Base-by-base conservation (phyloP, 2,888 invertebrate species). In the Torymus aiolomorphi region DNA sequence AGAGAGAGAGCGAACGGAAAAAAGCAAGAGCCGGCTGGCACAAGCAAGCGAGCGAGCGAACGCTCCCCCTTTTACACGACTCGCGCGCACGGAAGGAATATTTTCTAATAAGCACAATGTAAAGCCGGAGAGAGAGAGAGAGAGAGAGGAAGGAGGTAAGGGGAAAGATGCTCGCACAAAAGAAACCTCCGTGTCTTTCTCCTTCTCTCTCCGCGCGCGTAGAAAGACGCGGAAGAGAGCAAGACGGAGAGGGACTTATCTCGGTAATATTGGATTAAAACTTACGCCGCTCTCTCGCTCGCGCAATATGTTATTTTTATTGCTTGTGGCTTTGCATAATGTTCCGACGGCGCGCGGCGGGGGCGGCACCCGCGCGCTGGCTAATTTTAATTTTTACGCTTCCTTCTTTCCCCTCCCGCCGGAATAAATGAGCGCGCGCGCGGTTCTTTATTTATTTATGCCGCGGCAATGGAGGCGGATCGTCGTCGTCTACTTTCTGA, bases 251-350 rank as follows among this genome's bases (percentile, higher is more conserved):
- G 83, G 83, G 88, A 90, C 88, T 90, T 90, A 90, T 89, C 90
- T 89, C 85, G 31, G 89, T 89, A 88, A 89, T 90, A 90, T 90
- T 90, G 90, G 90, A 90, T 90, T 90, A 90, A 90, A 90, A 90
- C 89, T 90, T 90, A 88, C 88, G 88, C 89, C 87, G 88, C 88
- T 87, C 42, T 88, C 87, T 87, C 85, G 86, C 86, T 88, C 85
- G 86, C 86, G 90, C 90, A 90, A 90, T 90, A 90, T 89, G 90
- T 90, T 90, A 90, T 90, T 90, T 90, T 90, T 90, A 90, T 90
- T 90, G 89, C 90, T 66, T 87, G 88, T 87, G 88, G 90, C 89
- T 90, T 90, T 90, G 90, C 90, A 90, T 90, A 90, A 90, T 90
- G 88, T 87, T 89, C 83, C 82, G 82, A 77, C 82, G 80, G 83